phyloP scores from a whole-genome alignment of 2,113 vertebrate species.

The Amphiprion ocellaris region DNA sequence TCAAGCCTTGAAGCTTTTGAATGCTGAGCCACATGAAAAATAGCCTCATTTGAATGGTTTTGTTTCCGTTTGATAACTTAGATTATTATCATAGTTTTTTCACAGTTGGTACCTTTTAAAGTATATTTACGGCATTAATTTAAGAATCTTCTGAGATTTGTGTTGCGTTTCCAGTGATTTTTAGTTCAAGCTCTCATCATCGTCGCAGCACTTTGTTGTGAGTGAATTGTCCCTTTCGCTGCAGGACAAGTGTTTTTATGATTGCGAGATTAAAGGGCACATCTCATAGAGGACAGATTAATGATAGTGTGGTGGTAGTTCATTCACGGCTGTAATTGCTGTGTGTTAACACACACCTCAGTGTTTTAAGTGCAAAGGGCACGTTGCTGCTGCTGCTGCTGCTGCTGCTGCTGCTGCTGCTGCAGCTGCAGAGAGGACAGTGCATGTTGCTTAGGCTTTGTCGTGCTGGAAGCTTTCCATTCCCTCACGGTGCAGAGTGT shows the following conservation, averaged over 20 bases:
- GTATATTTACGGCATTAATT: neutral
- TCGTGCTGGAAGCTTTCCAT: constrained; percentile 41
- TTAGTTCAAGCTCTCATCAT: neutral
- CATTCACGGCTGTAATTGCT: constrained; percentile 61
- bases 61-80: constrained; percentile 14
- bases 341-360: constrained; percentile 57
- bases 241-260: constrained; percentile 73
- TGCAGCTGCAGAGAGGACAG: constrained; percentile 31
- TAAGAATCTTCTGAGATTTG: neutral
- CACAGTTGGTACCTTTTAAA: neutral
- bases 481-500: constrained; percentile 35
- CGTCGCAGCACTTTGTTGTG: constrained; percentile 17
- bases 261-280: constrained; percentile 70
- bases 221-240: constrained; percentile 16
- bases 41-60: neutral
- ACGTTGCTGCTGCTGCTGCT: constrained; percentile 31
- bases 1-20: constrained; percentile 3
- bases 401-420: constrained; percentile 14
- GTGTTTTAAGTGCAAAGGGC: constrained; percentile 80
- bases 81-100: neutral
- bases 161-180: neutral
- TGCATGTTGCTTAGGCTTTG: constrained; percentile 25
- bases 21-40: constrained; percentile 25
- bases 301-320: constrained; percentile 61
- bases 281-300: constrained; percentile 48